These are phyloP conservation scores for Pristionchus maxplancki DNA, from an alignment of 2,888 invertebrate genomes.

Conservation along the genomic window DNA sequence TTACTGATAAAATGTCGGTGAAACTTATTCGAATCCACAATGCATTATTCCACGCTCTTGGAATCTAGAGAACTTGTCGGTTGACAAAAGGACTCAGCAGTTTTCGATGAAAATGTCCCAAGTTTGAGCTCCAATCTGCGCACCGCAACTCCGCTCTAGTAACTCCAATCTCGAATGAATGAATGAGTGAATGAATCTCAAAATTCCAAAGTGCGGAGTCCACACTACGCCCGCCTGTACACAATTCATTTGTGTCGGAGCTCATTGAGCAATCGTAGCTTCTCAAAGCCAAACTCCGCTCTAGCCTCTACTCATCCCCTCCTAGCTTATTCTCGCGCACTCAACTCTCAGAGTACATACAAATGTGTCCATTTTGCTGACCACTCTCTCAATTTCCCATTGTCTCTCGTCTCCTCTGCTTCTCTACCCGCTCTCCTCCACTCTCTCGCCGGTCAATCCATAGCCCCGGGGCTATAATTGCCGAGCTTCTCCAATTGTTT, in stretches of 20 bases:
- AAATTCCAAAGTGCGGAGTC: too few relatives aligned
- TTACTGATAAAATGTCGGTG: background rate
- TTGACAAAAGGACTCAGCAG: background rate
- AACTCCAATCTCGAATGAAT: too few relatives aligned
- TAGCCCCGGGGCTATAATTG: conserved; percentile 17
- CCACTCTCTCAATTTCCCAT: background rate
- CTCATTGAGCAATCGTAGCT: too few relatives aligned
- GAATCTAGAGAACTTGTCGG: too few relatives aligned
- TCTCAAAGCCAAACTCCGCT: background rate
- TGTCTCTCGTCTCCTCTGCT: background rate
- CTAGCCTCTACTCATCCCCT: background rate
- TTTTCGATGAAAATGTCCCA: too few relatives aligned
- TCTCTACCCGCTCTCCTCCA: background rate
- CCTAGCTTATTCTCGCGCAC: background rate
- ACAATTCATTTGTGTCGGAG: too few relatives aligned
- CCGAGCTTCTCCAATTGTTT: background rate
- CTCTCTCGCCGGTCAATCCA: background rate
- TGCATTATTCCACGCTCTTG: too few relatives aligned
- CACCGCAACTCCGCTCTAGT: too few relatives aligned
- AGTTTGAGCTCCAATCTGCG: too few relatives aligned
- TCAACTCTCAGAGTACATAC: background rate
- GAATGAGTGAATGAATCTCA: too few relatives aligned
- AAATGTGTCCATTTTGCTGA: background rate
- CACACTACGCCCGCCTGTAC: too few relatives aligned
- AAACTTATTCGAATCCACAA: background rate